Base-by-base conservation (phyloP, 2,888 invertebrate genomes). In the Erannis defoliaria region DNA sequence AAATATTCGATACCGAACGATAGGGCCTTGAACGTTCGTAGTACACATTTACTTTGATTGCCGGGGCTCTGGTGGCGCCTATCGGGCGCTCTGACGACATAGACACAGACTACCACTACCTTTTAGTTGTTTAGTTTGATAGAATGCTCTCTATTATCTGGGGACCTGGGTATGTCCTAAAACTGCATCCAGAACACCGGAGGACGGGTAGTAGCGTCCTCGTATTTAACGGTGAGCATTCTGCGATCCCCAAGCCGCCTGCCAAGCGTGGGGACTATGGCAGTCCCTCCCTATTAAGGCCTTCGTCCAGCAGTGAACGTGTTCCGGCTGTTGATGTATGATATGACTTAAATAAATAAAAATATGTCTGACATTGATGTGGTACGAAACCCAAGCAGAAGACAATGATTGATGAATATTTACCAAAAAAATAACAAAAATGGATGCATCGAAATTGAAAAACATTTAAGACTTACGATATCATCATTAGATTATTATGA, bases 1-100 rank as follows among this genome's bases (percentile, higher is more conserved):
- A 65, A 61, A 66, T 67, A 62, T 63, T 63, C 35, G 59, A 62
- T 54, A 50, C 51, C 61, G 62, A 53, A 61, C 62, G 67, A 62
- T 40, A 43, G 43, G 55, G 60, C 70, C 68, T 70, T 68, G 70
- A 61, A 54, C 56, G 59, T 58, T 56, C 45, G 61, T 35, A 23
- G 46, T 53, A 59, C 53, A 55, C 48, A 48, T 53, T 53, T 59
- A 64, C 60, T 64, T 49, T 62, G 63, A 69, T 64, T 66, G 67
- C 67, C 65, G 38, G 64, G 26, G 64, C 46, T 59, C 66, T 38
- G 26, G 26, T 42, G 60, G 21, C 61, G 56, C 60, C 62, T 64
- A 62, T 55, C 58, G 35, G 33, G 23, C 31, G 50, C 59, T 54
- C 33, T 59, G 59, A 59, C 53, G 59, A 53, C 40, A 48, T 42